A percentile compares a stretch with the other conserved stretches of the same genome.
Conservation (phyloP, 2,113 vertebrate genomes). For the Pedionomus torquatus region DNA sequence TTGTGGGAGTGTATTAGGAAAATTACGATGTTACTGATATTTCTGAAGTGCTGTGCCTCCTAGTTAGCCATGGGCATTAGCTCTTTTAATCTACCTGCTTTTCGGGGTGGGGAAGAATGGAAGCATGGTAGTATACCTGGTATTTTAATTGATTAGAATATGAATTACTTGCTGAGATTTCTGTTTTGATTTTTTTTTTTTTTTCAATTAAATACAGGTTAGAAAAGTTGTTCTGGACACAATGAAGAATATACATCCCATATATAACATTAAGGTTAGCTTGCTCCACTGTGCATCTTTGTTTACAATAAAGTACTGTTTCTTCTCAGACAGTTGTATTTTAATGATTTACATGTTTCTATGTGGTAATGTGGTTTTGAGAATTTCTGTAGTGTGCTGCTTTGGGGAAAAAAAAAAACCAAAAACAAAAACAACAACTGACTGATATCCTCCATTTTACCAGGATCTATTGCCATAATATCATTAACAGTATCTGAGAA, state of each 20-base stretch:
- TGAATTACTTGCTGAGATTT: neutral
- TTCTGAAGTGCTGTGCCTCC: neutral
- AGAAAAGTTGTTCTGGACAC: constrained; percentile 96
- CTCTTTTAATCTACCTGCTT: neutral
- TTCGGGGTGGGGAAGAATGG: neutral
- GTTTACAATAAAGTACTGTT: neutral
- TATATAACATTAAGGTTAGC: constrained; percentile 98
- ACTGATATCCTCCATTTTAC: neutral
- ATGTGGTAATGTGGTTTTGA: neutral
- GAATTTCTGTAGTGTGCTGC: neutral
- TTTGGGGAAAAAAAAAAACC: neutral
- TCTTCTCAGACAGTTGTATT: neutral
- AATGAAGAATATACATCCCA: constrained; percentile 98
- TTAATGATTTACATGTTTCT: neutral
- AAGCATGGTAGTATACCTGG: neutral
- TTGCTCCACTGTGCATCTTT: neutral
- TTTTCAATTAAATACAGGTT: constrained; percentile 78
- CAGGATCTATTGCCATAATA: neutral
- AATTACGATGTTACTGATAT: rapidly evolving
- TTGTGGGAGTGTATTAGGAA: neutral
- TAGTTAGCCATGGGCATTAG: neutral
- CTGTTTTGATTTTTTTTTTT: neutral
- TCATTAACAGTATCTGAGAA: neutral
- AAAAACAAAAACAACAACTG: neutral
- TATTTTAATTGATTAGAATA: neutral